Base-by-base conservation (phyloP, 2,113 vertebrate species). In the Narcine bancroftii region DNA sequence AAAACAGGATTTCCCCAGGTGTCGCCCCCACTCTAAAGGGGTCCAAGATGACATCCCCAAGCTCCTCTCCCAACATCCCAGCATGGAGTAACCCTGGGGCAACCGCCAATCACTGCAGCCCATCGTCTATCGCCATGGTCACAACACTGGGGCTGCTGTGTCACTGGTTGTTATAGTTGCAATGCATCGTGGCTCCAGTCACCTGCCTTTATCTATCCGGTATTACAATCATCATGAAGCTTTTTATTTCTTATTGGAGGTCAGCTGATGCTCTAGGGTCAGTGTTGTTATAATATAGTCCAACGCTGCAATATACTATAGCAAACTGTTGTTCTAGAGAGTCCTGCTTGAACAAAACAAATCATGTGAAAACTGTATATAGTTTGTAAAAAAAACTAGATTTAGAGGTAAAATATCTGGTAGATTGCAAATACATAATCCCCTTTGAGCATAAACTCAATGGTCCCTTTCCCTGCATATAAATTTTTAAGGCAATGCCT, bases 291-390 rank as follows among this genome's bases (percentile, higher is more conserved):
- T 91, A 91, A 91, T 91, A 91, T 91, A 91, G 89, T 39, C 47
- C 63, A 91, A 19, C 47, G 89, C 89, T 91, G 89, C 89, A 91
- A 91, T 91, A 91, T 91, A 91, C 89, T 91, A 91, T 91, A 69
- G 63, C 63, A 91, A 91, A 45, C 63, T 47, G 39, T 69, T 47
- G 39, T 45, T 69, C 89, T 91, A 69, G 65, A 47, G 42, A 36
- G 33, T 87, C 33, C 66, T 91, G 87, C 29, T 69, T 45, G 29
- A 91, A 26, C 89, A 91, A 91, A 47, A 91, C 3, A 21, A 42
- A 66, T 65, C 56, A 89, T 29, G 89, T 91, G 89, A 47, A 91
- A 91, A 69, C 66, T 91, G 89, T 91, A 91, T 24, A 91, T 91
- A 66, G 65, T 69, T 91, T 91, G 89, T 91, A 69, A 29, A 91